phyloP scores from a whole-genome alignment of 2,797 vertebrate species.

The Galaxias olidus region DNA sequence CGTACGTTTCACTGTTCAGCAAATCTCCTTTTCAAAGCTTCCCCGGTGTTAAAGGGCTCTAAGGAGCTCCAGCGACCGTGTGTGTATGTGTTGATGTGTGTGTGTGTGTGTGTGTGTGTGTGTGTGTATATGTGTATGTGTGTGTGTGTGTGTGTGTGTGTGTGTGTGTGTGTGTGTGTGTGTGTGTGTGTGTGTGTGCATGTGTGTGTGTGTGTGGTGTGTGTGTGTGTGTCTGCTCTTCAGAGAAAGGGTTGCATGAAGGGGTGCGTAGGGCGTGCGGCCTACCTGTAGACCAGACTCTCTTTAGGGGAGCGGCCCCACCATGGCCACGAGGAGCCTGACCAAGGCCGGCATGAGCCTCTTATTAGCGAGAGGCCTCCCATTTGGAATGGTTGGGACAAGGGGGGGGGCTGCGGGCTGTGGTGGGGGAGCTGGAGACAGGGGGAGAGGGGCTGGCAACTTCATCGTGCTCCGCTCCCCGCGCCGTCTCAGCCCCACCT shows the following conservation, averaged over 20 bases:
- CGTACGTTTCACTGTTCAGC: too few relatives aligned
- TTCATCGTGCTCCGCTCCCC: slow-evolving; percentile 83
- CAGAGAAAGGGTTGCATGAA: slow-evolving; percentile 57
- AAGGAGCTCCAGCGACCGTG: too few relatives aligned
- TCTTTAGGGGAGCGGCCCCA: slow-evolving; percentile 70
- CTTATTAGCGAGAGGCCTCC: slow-evolving; percentile 90
- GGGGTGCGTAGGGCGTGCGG: slow-evolving; percentile 55
- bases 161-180: slow-evolving; percentile 17
- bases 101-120: too few relatives aligned
- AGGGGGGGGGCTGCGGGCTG: neutral
- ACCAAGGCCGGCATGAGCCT: slow-evolving; percentile 78
- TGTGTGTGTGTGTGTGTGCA: slow-evolving; percentile 4
- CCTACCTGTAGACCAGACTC: slow-evolving; percentile 71
- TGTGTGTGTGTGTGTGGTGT: too few relatives aligned
- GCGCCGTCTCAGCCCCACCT: slow-evolving; percentile 94
- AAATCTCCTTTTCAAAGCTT: too few relatives aligned
- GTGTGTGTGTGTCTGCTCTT: slow-evolving; percentile 26
- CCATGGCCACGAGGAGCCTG: slow-evolving; percentile 69
- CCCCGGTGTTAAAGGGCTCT: too few relatives aligned
- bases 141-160: neutral
- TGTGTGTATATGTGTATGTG: too few relatives aligned
- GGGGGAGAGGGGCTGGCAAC: slow-evolving; percentile 87
- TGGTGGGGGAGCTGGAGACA: slow-evolving; percentile 52
- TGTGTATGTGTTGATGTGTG: too few relatives aligned
- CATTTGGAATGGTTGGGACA: slow-evolving; percentile 89